Conservation (phyloP, 23 tunicate genomes). For the Phallusia fumigata region DNA sequence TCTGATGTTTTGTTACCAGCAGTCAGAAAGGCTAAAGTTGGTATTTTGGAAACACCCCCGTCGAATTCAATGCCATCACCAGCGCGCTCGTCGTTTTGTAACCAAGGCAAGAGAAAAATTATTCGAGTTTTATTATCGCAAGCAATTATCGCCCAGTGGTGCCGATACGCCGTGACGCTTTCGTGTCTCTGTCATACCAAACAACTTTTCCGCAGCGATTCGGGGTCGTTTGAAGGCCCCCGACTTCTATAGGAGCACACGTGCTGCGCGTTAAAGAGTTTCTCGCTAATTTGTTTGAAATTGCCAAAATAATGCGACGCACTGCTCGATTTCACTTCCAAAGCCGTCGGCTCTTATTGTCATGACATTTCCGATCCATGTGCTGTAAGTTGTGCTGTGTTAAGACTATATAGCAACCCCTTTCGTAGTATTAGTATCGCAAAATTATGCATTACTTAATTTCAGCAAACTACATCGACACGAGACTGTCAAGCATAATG, state of each 20-base stretch:
- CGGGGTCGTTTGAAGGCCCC: neutral
- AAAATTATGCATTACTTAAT: no score
- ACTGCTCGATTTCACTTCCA: neutral
- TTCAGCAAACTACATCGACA: no score
- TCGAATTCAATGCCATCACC: neutral
- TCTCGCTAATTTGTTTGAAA: constrained; percentile 3
- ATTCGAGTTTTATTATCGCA: neutral
- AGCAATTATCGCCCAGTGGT: neutral
- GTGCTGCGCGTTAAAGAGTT: neutral
- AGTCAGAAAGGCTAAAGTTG: neutral
- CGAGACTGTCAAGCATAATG: no score
- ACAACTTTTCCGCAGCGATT: neutral
- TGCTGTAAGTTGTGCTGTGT: no score
- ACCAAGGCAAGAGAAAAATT: neutral
- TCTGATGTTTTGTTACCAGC: neutral
- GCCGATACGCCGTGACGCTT: neutral
- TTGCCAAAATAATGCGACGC: neutral
- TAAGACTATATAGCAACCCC: no score
- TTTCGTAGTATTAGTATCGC: no score
- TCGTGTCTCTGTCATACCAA: neutral
- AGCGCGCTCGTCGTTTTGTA: neutral
- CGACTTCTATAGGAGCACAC: neutral
- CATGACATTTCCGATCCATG: neutral
- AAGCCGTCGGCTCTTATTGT: neutral
- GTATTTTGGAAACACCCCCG: neutral